Base-by-base conservation (phyloP, 2,888 invertebrate genomes). In the Marronus borbonicus region DNA sequence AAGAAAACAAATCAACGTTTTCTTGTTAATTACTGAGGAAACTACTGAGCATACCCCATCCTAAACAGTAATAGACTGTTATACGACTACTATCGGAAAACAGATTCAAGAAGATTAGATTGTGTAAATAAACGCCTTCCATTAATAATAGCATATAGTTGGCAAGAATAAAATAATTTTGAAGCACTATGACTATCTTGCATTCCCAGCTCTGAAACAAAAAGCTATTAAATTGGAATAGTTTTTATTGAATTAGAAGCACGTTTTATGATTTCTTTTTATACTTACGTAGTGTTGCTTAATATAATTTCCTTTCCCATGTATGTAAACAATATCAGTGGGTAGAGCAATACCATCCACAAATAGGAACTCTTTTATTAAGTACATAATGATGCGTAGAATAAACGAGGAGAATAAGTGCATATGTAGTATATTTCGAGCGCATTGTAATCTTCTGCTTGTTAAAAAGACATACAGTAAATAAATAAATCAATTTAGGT, bases 81-180 rank as follows among this genome's bases (percentile, higher is more conserved):
- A 93, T 91, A 20, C 91, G 89, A 68, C 90, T 91, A 50, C 90
- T 91, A 83, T 93, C 93, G 0, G 92, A 91, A 85, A 93, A 93
- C 62, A 93, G 89, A 8, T 93, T 91, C 74, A 92, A 84, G 84
- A 93, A 93, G 80, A 94, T 91, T 68, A 94, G 88, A 86, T 92
- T 93, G 85, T 93, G 93, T 10, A 94, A 89, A 85, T 94, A 94
- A 2, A 93, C 88, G 0, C 93, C 93, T 87, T 94, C 94, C 90
- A 93, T 92, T 65, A 93, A 88, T 78, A 94, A 91, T 91, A 93
- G 92, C 82, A 91, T 90, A 85, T 93, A 94, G 87, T 93, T 94
- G 10, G 93, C 92, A 76, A 92, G 88, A 77, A 93, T 90, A 81
- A 91, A 91, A 86, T 93, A 94, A 85, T 92, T 91, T 89, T 92